Percentiles rank a stretch among this genome's conserved stretches.
Evolutionary conservation across 2,797 vertebrate species (phyloP).

Genomic region (Margarornis squamiger): DNA sequence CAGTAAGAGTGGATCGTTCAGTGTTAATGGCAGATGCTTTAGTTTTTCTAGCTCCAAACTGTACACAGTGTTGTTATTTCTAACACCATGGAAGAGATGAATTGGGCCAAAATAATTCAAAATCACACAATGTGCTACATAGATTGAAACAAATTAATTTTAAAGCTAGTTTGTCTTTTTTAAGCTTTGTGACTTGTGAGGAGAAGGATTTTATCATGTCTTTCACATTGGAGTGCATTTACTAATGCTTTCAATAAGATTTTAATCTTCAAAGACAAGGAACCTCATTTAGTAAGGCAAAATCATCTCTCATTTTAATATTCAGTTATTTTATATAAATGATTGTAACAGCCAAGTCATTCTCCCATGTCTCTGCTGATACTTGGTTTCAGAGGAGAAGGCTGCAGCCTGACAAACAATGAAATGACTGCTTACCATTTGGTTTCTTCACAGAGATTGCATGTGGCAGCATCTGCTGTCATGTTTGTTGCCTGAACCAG

Average conservation of each 20-base stretch:
- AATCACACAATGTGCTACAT: neutral
- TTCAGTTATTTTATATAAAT: neutral
- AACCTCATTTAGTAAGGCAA: neutral
- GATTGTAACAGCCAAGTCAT: neutral
- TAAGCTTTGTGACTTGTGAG: neutral
- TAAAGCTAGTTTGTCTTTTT: neutral
- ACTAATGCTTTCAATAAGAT: neutral
- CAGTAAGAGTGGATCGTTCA: rapidly evolving
- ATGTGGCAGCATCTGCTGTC: neutral
- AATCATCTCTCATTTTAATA: neutral
- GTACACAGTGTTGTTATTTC: neutral
- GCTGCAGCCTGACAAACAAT: neutral
- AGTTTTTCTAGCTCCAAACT: neutral
- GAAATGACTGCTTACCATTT: neutral
- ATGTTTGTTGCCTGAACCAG: neutral
- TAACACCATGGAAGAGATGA: neutral
- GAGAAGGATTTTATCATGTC: neutral
- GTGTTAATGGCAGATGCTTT: neutral
- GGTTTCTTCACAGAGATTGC: neutral
- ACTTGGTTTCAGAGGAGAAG: neutral
- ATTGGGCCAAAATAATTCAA: neutral
- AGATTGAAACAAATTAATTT: neutral
- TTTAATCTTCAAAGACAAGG: neutral
- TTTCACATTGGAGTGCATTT: neutral
- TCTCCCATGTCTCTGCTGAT: neutral